Conservation (phyloP, 2,797 vertebrate genomes). For the Pachyuromys duprasi region DNA sequence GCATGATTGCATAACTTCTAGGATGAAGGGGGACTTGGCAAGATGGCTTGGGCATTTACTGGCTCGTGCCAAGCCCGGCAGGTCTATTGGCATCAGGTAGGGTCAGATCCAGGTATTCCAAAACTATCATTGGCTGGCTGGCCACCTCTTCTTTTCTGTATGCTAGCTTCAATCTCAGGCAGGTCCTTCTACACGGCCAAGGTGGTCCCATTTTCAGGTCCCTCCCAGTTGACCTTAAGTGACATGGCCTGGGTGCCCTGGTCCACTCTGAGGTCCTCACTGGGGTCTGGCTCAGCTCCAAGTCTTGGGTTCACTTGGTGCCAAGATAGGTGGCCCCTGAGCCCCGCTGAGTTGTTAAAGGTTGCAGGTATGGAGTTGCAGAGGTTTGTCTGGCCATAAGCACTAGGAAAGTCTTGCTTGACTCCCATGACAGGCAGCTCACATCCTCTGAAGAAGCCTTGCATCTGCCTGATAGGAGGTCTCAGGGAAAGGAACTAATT, state of each 20-base stretch:
- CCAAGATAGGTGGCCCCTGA: neutral
- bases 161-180: neutral
- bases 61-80: neutral
- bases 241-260: neutral
- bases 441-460: neutral
- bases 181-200: neutral
- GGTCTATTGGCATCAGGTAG: neutral
- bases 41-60: neutral
- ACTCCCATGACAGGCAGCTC: fast-evolving
- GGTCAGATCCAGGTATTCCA: neutral
- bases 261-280: neutral
- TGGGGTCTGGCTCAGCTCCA: neutral
- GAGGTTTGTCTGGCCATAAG: neutral
- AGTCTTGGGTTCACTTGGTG: neutral
- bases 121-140: too few relatives aligned
- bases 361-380: neutral
- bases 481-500: neutral
- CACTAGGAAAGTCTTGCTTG: neutral
- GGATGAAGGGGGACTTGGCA: neutral
- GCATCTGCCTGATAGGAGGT: neutral
- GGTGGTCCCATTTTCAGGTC: too few relatives aligned
- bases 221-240: neutral
- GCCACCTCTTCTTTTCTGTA: neutral
- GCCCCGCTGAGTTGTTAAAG: neutral
- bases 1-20: too few relatives aligned